A percentile compares a stretch with the other conserved stretches of the same genome.
These are phyloP conservation scores for Pleuronectes platessa DNA, from an alignment of 2,113 vertebrate species.

Conservation along the genomic window DNA sequence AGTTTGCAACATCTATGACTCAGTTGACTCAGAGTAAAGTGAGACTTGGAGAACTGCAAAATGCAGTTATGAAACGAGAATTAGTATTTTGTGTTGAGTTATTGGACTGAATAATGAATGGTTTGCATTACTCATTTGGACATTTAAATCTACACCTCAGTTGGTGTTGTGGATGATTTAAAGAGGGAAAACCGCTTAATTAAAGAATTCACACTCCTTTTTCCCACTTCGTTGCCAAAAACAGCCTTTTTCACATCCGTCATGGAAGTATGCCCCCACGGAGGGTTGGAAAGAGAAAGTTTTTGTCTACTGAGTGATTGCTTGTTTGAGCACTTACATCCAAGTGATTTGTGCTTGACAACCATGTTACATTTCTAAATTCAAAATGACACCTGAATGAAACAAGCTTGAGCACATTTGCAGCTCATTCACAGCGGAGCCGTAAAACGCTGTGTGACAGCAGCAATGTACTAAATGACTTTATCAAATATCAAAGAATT, in stretches of 20 bases:
- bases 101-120: conserved; percentile 34
- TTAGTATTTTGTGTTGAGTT: conserved; percentile 20
- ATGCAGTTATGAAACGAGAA: conserved; percentile 22
- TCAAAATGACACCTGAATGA: background rate
- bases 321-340: conserved; percentile 15
- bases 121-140: background rate
- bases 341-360: background rate
- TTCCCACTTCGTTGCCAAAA: conserved; percentile 40
- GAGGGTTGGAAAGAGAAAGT: conserved; percentile 8
- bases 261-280: background rate
- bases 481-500: background rate
- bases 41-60: conserved; percentile 11
- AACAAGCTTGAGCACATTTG: background rate
- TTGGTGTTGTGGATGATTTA: background rate
- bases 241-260: conserved; percentile 7
- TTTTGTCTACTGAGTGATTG: conserved; percentile 24
- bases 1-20: conserved; percentile 39
- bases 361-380: conserved; percentile 16
- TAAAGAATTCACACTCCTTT: conserved; percentile 25
- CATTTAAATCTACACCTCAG: background rate
- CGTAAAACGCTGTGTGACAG: conserved; percentile 14
- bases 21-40: conserved; percentile 1
- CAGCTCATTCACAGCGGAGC: background rate
- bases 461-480: background rate
- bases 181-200: background rate